phyloP scores from a whole-genome alignment of 2,113 vertebrate species.

The Hylia prasina region DNA sequence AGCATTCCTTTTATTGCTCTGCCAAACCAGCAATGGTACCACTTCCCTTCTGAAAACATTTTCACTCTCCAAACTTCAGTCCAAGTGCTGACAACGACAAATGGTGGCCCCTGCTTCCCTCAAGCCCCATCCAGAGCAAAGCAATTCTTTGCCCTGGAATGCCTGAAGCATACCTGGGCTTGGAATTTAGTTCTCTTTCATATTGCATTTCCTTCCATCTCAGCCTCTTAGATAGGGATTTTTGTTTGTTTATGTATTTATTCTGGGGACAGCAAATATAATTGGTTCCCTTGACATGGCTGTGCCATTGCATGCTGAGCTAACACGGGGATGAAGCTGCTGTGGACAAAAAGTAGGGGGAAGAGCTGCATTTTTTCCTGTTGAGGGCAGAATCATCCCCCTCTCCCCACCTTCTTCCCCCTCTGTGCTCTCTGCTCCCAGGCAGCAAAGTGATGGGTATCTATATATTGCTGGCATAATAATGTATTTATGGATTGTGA shows the following conservation, averaged over 20 bases:
- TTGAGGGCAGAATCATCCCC: neutral
- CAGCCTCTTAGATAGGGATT: neutral
- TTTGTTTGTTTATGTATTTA: slow-evolving; percentile 18
- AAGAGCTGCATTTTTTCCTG: neutral
- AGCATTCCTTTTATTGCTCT: neutral
- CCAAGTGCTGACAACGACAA: neutral
- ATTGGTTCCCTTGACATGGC: neutral
- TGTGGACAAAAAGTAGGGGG: neutral
- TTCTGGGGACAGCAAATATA: neutral
- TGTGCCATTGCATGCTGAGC: neutral
- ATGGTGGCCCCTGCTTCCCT: neutral
- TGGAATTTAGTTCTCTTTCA: neutral
- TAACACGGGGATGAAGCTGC: rapidly evolving
- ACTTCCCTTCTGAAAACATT: neutral
- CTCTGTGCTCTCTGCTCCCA: neutral
- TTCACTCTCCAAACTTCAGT: neutral
- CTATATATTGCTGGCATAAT: neutral
- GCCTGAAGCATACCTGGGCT: neutral
- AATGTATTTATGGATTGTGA: neutral
- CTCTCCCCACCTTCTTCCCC: neutral
- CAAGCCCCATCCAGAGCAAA: neutral
- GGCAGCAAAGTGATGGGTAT: neutral
- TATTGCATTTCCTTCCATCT: neutral
- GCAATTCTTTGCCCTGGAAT: neutral
- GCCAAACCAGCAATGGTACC: neutral